Evolutionary conservation across 1,140 invertebrate species (phyloP).

Genomic region (Triops cancriformis): DNA sequence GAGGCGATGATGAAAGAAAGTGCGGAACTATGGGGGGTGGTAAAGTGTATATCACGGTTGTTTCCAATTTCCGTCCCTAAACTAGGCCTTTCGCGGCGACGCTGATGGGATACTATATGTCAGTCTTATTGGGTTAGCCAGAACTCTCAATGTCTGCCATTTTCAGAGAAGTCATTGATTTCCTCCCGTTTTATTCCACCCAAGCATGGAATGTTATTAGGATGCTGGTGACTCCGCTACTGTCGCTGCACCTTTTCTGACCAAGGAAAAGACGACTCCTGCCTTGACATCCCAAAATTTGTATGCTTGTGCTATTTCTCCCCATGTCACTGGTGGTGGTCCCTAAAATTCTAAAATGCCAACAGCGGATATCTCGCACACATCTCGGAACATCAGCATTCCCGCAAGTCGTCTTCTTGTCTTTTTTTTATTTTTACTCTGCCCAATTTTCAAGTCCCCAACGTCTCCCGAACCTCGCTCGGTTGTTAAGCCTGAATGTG

Average conservation of each 20-base stretch:
- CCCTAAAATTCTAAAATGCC: neutral
- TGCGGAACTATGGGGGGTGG: too few species aligned
- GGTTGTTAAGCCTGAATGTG: neutral
- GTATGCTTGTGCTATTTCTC: neutral
- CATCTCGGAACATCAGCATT: neutral
- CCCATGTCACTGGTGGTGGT: neutral
- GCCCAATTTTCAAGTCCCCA: neutral
- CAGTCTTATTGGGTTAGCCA: slow-evolving; percentile 1
- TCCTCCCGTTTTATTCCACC: neutral
- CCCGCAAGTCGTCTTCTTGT: neutral
- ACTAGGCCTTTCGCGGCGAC: neutral
- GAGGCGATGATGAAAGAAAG: neutral
- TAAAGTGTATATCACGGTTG: neutral
- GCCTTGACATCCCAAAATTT: neutral
- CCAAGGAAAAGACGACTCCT: too few species aligned
- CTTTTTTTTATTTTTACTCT: neutral
- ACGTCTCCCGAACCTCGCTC: neutral
- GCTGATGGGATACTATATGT: slow-evolving; percentile 1
- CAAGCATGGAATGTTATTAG: neutral
- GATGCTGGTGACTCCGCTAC: neutral
- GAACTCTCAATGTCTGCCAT: slow-evolving; percentile 5
- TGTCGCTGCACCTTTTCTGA: neutral
- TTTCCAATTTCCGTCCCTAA: slow-evolving; percentile 5
- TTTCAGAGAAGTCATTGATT: slow-evolving; percentile 2
- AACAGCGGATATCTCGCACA: neutral